Evolutionary conservation across 1,140 invertebrate genomes (phyloP).

Genomic region (Teleogryllus occipitalis): DNA sequence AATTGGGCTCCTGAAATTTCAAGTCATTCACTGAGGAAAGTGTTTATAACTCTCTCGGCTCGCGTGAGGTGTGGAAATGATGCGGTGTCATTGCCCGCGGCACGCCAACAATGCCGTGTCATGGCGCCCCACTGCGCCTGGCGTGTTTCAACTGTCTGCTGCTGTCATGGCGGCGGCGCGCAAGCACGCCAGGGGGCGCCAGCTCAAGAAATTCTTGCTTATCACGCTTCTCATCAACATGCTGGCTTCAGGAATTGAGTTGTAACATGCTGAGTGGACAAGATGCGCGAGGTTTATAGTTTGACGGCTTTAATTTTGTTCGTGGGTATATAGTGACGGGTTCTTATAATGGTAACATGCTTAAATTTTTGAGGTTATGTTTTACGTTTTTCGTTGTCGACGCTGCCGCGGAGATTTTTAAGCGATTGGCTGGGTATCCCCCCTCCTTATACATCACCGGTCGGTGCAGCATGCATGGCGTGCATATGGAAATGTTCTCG

Average conservation of each 20-base stretch:
- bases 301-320: slow-evolving; percentile 5
- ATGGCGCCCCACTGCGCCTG: background rate
- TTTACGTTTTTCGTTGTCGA: background rate
- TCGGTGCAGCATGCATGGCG: background rate
- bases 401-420: background rate
- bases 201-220: background rate
- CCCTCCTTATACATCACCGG: background rate
- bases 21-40: background rate
- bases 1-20: slow-evolving; percentile 1
- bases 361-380: background rate
- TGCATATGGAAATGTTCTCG: background rate
- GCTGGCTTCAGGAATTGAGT: background rate
- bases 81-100: background rate
- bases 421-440: background rate
- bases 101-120: background rate
- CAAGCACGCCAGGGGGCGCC: background rate
- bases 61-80: background rate
- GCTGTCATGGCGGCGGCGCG: background rate
- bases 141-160: background rate
- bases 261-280: background rate
- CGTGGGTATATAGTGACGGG: background rate
- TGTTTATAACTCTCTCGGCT: background rate
- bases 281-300: background rate
- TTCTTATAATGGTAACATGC: background rate
- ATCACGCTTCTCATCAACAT: slow-evolving; percentile 4